Evolutionary conservation across 2,113 vertebrate genomes (phyloP), one percentile per base, ranked within the genome.

Genomic region (Phainopepla nitens): DNA sequence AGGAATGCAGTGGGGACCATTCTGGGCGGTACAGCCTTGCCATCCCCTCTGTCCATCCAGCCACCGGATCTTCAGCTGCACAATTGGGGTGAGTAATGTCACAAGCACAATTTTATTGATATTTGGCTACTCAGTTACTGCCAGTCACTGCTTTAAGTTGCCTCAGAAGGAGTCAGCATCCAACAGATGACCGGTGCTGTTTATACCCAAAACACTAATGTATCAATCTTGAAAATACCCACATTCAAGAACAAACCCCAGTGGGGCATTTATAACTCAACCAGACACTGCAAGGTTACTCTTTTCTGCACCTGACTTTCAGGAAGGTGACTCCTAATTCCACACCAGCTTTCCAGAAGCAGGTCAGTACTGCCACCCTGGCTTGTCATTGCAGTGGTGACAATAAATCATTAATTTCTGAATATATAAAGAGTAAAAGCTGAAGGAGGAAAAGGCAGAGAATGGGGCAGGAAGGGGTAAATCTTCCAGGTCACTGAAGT

Each of bases 361-460:
- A 78, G 64, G 54, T 54, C 79, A 92, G 69, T 87, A 54, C 57
- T 70, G 61, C 54, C 68, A 75, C 57, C 73, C 29, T 70, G 15
- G 36, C 33, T 87, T 87, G n/a, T 36, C 81, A 35, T 58, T 88
- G 47, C 54, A 87, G 24, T 31, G 33, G 45, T 68, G 72, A 62
- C 61, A 95, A 80, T 75, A 93, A 79, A 85, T 76, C 61, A 57
- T 20, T 75, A 66, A 95, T 47, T 45, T 58, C 22, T 23, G 33
- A 35, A n/a, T 35, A 25, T 11, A 25, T 25, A 68, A 92, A 60
- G 85, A 89, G 28, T 53, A 82, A 84, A 57, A 91, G 39, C 17
- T 72, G 60, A 93, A 93, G 47, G 42, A 88, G 35, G 58, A 81
- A 88, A 89, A 93, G 21, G 36, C 29, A 88, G 27, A 73, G 36